phyloP scores from a whole-genome alignment of 2,113 vertebrate genomes.

The Brachirus orientalis region DNA sequence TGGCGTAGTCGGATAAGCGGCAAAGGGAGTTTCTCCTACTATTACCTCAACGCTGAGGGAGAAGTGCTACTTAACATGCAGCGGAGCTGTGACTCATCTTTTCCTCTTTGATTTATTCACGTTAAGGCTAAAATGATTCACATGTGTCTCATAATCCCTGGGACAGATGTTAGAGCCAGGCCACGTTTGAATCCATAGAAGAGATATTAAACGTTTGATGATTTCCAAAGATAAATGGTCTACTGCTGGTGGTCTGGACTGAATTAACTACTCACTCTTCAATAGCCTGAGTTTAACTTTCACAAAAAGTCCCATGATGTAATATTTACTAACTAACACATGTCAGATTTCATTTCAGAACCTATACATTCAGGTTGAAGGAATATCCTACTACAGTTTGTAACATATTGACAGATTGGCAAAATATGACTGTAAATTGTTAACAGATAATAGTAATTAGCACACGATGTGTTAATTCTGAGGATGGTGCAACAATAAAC shows the following conservation, averaged over 20 bases:
- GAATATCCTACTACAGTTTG: neutral
- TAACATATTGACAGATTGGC: neutral
- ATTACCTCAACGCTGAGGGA: slow-evolving; percentile 44
- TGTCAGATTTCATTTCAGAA: neutral
- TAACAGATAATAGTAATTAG: slow-evolving; percentile 14
- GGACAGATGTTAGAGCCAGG: neutral
- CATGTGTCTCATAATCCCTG: slow-evolving; percentile 42
- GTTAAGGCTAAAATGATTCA: slow-evolving; percentile 54
- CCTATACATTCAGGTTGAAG: neutral
- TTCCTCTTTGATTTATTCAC: slow-evolving; percentile 69
- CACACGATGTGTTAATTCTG: neutral
- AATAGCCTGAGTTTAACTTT: neutral
- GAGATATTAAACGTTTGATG: slow-evolving; percentile 7
- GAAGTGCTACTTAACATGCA: slow-evolving; percentile 63
- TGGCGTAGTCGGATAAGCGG: slow-evolving; percentile 28
- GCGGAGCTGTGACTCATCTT: slow-evolving; percentile 63
- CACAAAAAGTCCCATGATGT: slow-evolving; percentile 8
- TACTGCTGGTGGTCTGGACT: neutral
- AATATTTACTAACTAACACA: slow-evolving; percentile 32
- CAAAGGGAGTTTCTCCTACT: slow-evolving; percentile 60
- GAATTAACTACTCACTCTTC: slow-evolving; percentile 8
- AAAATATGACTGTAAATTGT: too few relatives aligned
- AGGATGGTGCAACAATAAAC: neutral
- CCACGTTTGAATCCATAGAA: slow-evolving; percentile 29
- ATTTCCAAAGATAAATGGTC: slow-evolving; percentile 13